Base-by-base conservation (phyloP, 2,113 vertebrate genomes). In the Mirza zaza region DNA sequence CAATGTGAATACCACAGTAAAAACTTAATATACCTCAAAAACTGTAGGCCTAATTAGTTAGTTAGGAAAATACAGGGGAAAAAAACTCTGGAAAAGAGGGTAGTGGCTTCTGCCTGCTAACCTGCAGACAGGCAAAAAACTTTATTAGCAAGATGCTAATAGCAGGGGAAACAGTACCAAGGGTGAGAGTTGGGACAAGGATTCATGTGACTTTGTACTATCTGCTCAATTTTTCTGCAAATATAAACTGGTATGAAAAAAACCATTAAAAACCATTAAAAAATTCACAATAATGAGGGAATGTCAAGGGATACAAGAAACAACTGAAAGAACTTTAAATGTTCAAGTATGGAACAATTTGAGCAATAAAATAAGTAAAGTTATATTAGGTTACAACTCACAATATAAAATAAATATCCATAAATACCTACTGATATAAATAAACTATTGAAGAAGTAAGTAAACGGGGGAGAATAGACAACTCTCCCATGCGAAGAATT, bases 351-450 rank as follows among this genome's bases (percentile, higher is more conserved):
- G 42, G 23, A 59, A 34, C 7, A 15, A 45, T 20, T 27, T 0
- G 36, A n/a, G 48, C 8, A 34, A 68, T 45, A 55, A 90, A 75
- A n/a, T 21, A 67, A 34, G 11, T 9, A 20, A 25, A 2, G 18
- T 5, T 8, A 15, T 3, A 15, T 23, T 3, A 42, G 57, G 1
- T 6, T 11, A 27, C 0, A 25, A 17, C 23, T 18, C 29, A 13
- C 3, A 84, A 63, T 1, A 18, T 13, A 12, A 45, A 8, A 12
- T 3, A 9, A 59, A n/a, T 17, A 8, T 0, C 27, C 15, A 8
- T 2, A 3, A 29, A 5, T 23, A 25, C 21, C 1, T 0, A 0
- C 15, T 0, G 13, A 61, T 0, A 2, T 42, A 9, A 45, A 23
- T 2, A 34, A n/a, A 4, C 6, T 12, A n/a, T 2, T 4, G 13